Conservation (phyloP, 2,797 vertebrate species). For the Antennarius maculatus region DNA sequence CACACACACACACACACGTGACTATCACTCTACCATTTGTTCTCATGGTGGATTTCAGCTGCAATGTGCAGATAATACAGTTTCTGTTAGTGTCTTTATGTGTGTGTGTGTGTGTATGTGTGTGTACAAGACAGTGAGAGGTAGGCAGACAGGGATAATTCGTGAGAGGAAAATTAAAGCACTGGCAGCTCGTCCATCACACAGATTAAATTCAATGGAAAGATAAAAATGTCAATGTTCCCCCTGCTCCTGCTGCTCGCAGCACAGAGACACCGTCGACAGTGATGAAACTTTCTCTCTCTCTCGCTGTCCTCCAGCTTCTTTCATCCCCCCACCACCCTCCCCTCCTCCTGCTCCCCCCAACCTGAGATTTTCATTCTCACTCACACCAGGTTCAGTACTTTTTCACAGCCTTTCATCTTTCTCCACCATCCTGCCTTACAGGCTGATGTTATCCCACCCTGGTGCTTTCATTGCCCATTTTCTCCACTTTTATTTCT, state of each 20-base stretch:
- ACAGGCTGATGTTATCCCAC: slow-evolving; percentile 61
- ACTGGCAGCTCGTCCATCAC: slow-evolving; percentile 85
- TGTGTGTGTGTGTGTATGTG: slow-evolving; percentile 45
- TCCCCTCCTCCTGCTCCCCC: slow-evolving; percentile 26
- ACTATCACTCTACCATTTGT: slow-evolving; percentile 60
- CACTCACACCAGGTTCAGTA: slow-evolving; percentile 42
- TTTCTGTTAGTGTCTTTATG: slow-evolving; percentile 46
- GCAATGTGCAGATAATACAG: slow-evolving; percentile 65
- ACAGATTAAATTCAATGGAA: slow-evolving; percentile 86
- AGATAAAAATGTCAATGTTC: slow-evolving; percentile 86
- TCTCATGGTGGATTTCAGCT: slow-evolving; percentile 53
- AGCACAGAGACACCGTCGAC: slow-evolving; percentile 60
- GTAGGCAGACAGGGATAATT: slow-evolving; percentile 83
- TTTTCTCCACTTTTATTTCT: slow-evolving; percentile 72
- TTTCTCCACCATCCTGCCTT: slow-evolving; percentile 39
- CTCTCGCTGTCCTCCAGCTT: slow-evolving; percentile 57
- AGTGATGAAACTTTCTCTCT: slow-evolving; percentile 74
- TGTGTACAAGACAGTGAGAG: slow-evolving; percentile 63
- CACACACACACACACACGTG: slow-evolving; percentile 6
- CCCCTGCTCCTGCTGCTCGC: slow-evolving; percentile 62
- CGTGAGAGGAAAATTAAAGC: slow-evolving; percentile 89
- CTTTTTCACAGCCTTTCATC: slow-evolving; percentile 48
- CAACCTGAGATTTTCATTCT: slow-evolving; percentile 52
- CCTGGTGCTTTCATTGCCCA: slow-evolving; percentile 32
- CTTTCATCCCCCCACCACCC: slow-evolving; percentile 12